A percentile compares a stretch with the other conserved stretches of the same genome.
Conservation (phyloP, 2,797 vertebrate species). For the Xiphophorus birchmanni region DNA sequence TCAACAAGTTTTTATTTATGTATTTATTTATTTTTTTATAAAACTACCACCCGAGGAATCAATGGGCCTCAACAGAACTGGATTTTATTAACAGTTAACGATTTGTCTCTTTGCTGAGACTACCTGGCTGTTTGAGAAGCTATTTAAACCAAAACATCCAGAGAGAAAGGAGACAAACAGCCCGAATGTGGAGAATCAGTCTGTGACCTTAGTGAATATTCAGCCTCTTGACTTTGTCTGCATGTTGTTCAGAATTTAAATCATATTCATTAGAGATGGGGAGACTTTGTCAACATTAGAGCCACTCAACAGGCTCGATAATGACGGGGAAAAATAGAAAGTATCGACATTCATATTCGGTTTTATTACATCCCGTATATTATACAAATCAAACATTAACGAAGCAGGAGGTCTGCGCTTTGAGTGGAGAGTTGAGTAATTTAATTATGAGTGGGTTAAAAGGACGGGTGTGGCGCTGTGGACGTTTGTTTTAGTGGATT, state of each 20-base stretch:
- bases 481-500: background rate
- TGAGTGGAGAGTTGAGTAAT: background rate
- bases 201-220: conserved; percentile 9
- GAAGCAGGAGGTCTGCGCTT: background rate
- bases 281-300: conserved; percentile 8
- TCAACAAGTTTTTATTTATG: too few species aligned
- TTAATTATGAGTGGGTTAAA: background rate
- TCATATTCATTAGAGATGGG: conserved; percentile 17
- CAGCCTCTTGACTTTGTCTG: conserved; percentile 10
- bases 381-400: conserved; percentile 1
- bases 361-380: background rate
- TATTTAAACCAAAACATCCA: background rate
- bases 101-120: background rate
- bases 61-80: too few species aligned
- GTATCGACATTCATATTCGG: background rate
- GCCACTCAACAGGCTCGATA: conserved; percentile 4
- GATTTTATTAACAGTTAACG: too few species aligned
- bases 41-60: background rate
- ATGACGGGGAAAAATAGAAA: background rate
- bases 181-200: conserved; percentile 5
- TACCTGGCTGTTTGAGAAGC: background rate
- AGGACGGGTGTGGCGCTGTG: background rate
- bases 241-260: conserved; percentile 20
- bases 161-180: background rate
- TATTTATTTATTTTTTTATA: background rate